Conservation (phyloP, 2,888 invertebrate genomes). For the Netelia fuscicornis region DNA sequence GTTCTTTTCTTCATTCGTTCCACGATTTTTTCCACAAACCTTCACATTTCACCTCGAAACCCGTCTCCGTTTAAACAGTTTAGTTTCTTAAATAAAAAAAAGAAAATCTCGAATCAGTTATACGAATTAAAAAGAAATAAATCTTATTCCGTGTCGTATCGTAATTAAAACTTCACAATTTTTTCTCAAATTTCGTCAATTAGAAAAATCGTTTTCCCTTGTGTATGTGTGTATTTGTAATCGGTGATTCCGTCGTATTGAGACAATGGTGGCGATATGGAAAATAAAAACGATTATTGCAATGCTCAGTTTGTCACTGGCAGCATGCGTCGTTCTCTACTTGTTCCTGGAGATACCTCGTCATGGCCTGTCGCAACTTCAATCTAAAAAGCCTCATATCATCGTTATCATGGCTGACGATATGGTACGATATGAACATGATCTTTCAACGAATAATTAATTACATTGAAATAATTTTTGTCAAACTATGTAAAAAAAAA, state of each 20-base stretch:
- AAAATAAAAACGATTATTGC: neutral
- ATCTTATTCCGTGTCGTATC: no score
- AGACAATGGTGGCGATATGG: neutral
- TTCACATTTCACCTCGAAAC: no score
- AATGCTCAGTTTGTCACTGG: conserved; percentile 9
- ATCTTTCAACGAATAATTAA: conserved; percentile 4
- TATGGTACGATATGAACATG: conserved; percentile 80
- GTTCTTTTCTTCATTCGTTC: no score
- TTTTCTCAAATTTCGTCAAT: neutral
- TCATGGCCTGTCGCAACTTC: neutral
- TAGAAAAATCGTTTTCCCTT: neutral
- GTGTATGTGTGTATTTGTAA: neutral
- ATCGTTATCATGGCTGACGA: conserved; percentile 87
- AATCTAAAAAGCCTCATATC: conserved; percentile 84
- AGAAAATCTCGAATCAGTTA: no score
- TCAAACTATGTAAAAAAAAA: no score
- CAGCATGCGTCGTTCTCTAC: conserved; percentile 15
- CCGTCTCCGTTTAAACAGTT: no score
- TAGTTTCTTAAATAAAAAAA: no score
- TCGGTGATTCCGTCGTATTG: neutral
- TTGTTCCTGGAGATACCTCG: conserved; percentile 1
- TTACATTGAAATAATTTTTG: no score
- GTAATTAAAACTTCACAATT: no score
- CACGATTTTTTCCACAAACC: no score
- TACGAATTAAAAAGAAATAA: no score